A percentile compares a stretch with the other conserved stretches of the same genome.
phyloP scores from a whole-genome alignment of 2,113 vertebrate species.

The Petrocephalus microphthalmus region DNA sequence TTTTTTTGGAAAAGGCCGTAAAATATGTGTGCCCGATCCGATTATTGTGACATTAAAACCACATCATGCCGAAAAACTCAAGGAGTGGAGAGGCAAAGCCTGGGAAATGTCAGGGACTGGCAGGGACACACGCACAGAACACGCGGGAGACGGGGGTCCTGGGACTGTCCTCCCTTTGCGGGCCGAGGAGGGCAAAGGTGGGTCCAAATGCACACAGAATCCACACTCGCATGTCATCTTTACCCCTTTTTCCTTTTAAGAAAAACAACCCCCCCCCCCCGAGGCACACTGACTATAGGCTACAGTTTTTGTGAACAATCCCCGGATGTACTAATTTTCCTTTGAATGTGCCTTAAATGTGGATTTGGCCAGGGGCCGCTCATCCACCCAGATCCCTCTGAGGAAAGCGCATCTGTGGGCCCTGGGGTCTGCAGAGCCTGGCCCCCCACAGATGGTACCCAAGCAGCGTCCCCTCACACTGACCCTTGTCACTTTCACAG shows the following conservation, averaged over 20 bases:
- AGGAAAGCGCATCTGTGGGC: not conserved
- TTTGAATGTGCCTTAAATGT: not conserved
- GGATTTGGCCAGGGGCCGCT: not conserved
- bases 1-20: not conserved
- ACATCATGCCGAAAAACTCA: constrained; percentile 11
- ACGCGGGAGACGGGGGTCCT: not conserved
- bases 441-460: not conserved
- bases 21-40: constrained; percentile 8
- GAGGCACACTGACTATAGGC: not conserved
- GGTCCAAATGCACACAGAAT: not conserved
- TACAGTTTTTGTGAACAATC: not conserved
- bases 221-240: not conserved
- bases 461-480: not conserved
- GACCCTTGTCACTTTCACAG: not conserved
- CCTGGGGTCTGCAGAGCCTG: not conserved
- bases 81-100: not conserved
- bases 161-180: not conserved
- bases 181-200: not conserved
- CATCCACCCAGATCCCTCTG: not conserved
- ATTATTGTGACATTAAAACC: constrained; percentile 14
- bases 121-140: not conserved
- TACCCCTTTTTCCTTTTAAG: not conserved
- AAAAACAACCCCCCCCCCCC: not conserved
- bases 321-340: not conserved
- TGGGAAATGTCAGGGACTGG: constrained; percentile 6